A percentile compares a stretch with the other conserved stretches of the same genome.
Evolutionary conservation across 2,113 vertebrate genomes (phyloP).

Genomic region (Catharus bicknelli): DNA sequence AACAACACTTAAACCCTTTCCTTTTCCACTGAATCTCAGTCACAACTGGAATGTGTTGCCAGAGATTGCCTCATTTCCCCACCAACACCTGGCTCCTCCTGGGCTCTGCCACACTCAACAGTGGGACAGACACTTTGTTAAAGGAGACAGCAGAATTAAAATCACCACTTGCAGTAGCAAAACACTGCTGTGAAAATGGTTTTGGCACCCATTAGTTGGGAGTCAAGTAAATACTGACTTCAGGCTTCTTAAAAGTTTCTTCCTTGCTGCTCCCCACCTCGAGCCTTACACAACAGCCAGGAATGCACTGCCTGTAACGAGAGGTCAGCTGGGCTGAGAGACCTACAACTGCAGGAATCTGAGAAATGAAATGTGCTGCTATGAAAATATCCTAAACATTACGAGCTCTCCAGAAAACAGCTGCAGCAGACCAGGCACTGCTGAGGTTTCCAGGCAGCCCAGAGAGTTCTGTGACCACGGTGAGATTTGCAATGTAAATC

Average conservation of each 20-base stretch:
- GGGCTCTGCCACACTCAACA: background rate
- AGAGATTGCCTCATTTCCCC: background rate
- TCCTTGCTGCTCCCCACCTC: conserved; percentile 27
- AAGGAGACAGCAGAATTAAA: background rate
- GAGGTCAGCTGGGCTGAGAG: conserved; percentile 1
- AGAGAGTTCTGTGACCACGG: background rate
- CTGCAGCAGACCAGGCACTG: background rate
- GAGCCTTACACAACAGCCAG: background rate
- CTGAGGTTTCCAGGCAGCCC: background rate
- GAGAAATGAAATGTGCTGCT: background rate
- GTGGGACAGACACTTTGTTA: background rate
- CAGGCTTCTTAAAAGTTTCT: background rate
- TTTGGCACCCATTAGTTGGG: background rate
- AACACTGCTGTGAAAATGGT: background rate
- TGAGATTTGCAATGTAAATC: background rate
- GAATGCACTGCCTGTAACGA: background rate
- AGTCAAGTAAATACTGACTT: background rate
- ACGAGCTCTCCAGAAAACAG: background rate
- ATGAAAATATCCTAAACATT: background rate
- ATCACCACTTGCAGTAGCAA: background rate
- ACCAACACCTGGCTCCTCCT: background rate
- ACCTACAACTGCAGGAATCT: background rate
- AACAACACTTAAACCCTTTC: background rate
- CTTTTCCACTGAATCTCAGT: background rate
- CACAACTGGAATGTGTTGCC: background rate